Evolutionary conservation across 2,797 vertebrate species (phyloP).

Genomic region (Syngnathus acus): DNA sequence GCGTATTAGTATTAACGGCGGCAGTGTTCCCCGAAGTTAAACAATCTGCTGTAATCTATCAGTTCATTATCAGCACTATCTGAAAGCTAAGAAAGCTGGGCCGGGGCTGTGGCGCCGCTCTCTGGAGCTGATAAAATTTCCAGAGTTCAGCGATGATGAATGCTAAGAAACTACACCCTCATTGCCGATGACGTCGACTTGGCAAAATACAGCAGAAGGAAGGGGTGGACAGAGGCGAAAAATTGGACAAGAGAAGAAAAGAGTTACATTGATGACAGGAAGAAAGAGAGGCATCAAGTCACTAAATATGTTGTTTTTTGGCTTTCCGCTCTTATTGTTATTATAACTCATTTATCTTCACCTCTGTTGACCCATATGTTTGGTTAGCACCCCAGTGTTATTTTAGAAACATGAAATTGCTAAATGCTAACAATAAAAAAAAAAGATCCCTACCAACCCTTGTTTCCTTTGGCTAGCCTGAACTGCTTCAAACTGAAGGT

Average conservation of each 20-base stretch:
- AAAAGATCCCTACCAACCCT: neutral
- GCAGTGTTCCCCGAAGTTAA: conserved; percentile 83
- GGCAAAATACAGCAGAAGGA: conserved; percentile 64
- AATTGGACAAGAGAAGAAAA: conserved; percentile 21
- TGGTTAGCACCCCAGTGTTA: too few species aligned
- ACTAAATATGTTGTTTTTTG: neutral
- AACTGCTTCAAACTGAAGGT: conserved; percentile 30
- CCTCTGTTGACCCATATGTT: neutral
- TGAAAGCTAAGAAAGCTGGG: conserved; percentile 85
- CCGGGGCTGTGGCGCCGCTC: conserved; percentile 79
- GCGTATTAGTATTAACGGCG: conserved; percentile 74
- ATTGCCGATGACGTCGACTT: conserved; percentile 81
- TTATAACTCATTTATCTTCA: neutral
- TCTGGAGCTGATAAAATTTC: conserved; percentile 93
- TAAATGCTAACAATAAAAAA: too few species aligned
- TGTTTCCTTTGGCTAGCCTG: conserved; percentile 5
- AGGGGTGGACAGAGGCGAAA: conserved; percentile 25
- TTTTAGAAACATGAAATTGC: too few species aligned
- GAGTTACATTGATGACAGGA: conserved; percentile 1
- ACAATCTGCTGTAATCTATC: conserved; percentile 97
- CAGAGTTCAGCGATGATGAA: conserved; percentile 94
- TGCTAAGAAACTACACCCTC: conserved; percentile 90
- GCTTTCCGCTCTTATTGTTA: too few species aligned
- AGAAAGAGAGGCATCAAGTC: conserved; percentile 11
- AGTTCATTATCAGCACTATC: conserved; percentile 87